Evolutionary conservation across 2,888 invertebrate species (phyloP).

Genomic region (Subacronicta megacephala): DNA sequence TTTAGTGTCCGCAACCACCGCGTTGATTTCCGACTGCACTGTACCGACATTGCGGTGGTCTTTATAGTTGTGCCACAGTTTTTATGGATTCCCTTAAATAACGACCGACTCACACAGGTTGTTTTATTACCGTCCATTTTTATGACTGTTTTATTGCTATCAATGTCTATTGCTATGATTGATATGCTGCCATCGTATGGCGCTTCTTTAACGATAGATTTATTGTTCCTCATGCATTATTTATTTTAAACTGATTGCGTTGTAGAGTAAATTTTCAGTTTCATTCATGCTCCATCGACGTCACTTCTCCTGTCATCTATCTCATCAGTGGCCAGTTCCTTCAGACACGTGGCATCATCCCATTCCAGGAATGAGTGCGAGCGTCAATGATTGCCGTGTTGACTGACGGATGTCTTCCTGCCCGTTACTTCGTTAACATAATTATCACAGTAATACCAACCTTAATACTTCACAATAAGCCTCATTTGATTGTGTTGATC

Average conservation of each 20-base stretch:
- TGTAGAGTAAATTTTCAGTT: slow-evolving; percentile 34
- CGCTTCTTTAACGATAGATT: slow-evolving; percentile 53
- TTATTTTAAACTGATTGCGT: slow-evolving; percentile 25
- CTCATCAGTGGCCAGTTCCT: slow-evolving; percentile 56
- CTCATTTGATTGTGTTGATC: slow-evolving; percentile 42
- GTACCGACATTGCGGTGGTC: slow-evolving; percentile 83
- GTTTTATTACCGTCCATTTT: slow-evolving; percentile 73
- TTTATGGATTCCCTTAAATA: slow-evolving; percentile 82
- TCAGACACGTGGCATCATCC: slow-evolving; percentile 66
- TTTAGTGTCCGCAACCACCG: slow-evolving; percentile 77
- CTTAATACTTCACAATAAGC: slow-evolving; percentile 61
- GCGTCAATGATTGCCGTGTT: slow-evolving; percentile 72
- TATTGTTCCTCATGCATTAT: slow-evolving; percentile 53
- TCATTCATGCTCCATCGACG: slow-evolving; percentile 58
- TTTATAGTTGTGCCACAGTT: slow-evolving; percentile 76
- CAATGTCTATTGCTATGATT: slow-evolving; percentile 70
- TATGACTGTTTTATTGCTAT: slow-evolving; percentile 68
- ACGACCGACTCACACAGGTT: slow-evolving; percentile 74
- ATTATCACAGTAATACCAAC: slow-evolving; percentile 57
- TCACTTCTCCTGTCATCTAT: slow-evolving; percentile 60
- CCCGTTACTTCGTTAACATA: slow-evolving; percentile 60
- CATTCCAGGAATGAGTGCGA: slow-evolving; percentile 75
- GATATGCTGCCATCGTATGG: slow-evolving; percentile 54
- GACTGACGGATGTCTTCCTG: slow-evolving; percentile 85
- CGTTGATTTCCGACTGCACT: slow-evolving; percentile 69